Evolutionary conservation across 1,140 invertebrate species (phyloP), one percentile per base, ranked within the genome.

Genomic region (Anthonomus grandis): DNA sequence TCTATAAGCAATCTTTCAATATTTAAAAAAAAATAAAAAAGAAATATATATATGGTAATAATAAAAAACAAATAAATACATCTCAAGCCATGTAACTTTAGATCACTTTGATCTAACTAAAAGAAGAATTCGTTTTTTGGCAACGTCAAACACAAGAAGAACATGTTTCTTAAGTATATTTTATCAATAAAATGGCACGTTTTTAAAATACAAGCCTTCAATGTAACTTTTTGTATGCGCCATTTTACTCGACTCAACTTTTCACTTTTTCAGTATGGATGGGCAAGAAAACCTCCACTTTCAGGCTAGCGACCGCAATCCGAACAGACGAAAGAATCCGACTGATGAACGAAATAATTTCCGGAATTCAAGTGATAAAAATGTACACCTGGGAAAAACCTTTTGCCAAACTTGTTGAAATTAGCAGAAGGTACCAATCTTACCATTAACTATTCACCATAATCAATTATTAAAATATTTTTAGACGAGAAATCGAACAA

Each of bases 311-410:
- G 54, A 81, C 79, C 27, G 81, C 84, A 0, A 61, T 73, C 8
- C 69, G 76, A 45, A 89, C 87, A 0, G 89, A 91, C 69, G 78
- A 86, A 63, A 70, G 88, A 34, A 79, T 90, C 6, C 74, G 81
- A 25, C 67, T 89, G 24, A 89, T 90, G 84, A 87, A 84, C 67
- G 87, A 90, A 72, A 86, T 91, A 27, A 84, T 90, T 42, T 76
- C 77, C 22, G 87, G 86, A n/a, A 89, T 91, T 72, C 79, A 86
- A 72, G 83, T 89, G 54, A 75, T 75, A 36, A 96, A 95, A 75
- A 93, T 95, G 90, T 92, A 91, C 66, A 83, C 86, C 0, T 93
- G 90, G 90, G 90, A 93, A 69, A 81, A 84, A 48, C 87, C 87
- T 0, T 70, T 70, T 51, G 59, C 63, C 17, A 62, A 60, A 52